Conservation (phyloP, 2,113 vertebrate genomes). For the Tangachromis dhanisi region DNA sequence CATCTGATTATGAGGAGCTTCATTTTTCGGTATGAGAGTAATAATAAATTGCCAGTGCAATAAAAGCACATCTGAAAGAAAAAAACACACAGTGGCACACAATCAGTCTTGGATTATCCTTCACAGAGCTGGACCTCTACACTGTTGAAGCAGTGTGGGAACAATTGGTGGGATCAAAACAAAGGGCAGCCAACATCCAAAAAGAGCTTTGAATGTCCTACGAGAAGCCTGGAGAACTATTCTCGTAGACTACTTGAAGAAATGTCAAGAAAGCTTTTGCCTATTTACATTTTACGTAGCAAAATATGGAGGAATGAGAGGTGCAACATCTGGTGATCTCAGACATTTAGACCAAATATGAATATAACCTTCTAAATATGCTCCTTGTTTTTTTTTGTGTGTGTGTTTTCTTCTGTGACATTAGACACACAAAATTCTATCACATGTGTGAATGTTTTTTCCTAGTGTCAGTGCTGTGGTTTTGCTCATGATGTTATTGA, state of each 20-base stretch:
- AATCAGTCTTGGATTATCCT: neutral
- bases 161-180: neutral
- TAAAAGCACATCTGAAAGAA: neutral
- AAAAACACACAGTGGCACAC: neutral
- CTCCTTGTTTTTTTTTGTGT: neutral
- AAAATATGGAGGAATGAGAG: neutral
- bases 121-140: neutral
- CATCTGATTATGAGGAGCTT: neutral
- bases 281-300: neutral
- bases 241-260: neutral
- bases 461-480: neutral
- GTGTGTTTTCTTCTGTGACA: neutral
- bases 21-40: neutral
- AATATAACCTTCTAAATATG: constrained; percentile 4
- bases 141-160: neutral
- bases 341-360: constrained; percentile 24
- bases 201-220: neutral
- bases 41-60: neutral
- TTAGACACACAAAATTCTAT: neutral
- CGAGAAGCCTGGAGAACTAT: neutral
- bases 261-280: neutral
- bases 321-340: neutral
- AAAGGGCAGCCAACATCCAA: neutral
- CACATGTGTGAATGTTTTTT: neutral
- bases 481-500: neutral